Base-by-base conservation (phyloP, 2,113 vertebrate genomes). In the Colistium nudipinnis region DNA sequence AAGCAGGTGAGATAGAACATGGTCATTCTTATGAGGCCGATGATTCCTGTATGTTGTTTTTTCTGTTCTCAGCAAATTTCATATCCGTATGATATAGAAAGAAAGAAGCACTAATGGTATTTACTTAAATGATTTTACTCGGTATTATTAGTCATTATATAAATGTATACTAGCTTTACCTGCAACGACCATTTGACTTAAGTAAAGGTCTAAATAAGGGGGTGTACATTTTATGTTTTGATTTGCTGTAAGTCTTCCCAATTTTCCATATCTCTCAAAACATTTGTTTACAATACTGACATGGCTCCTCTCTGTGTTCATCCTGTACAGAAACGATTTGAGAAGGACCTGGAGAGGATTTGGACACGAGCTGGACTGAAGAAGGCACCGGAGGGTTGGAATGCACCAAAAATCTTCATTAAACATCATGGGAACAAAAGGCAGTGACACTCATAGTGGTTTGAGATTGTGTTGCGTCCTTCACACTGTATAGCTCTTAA, bases 331-430 rank as follows among this genome's bases (percentile, higher is more conserved):
- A 53, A 65, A 36, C 91, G 73, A 44, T 98, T 99, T 76, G 98
- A 99, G 87, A 86, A 69, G 0, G 96, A 98, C 45, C 76, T 99
- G 76, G 78, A 80, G 31, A 93, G 91, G 47, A 91, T 98, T 79
- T 97, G 96, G 95, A 94, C 10, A 71, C 90, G 82, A 80, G 95
- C 96, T 0, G 97, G 97, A 43, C 89, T 99, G 81, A 96, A 89
- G 86, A 91, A 80, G 2, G 74, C 95, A 14, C 95, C 96, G 0
- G 90, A 91, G 0, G 96, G 94, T 22, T 99, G 96, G 96, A 89
- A 82, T 4, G 60, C 92, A 2, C 97, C 98, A 12, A 95, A 96
- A 84, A 93, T 98, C 78, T 99, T 90, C 82, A 22, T 96, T 74
- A 94, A 84, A 65, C 87, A 90, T 6, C 59, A 90, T 1, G 70